These are phyloP conservation scores for Phocides pigmalion DNA, from an alignment of 1,140 invertebrate genomes.

Conservation along the genomic window DNA sequence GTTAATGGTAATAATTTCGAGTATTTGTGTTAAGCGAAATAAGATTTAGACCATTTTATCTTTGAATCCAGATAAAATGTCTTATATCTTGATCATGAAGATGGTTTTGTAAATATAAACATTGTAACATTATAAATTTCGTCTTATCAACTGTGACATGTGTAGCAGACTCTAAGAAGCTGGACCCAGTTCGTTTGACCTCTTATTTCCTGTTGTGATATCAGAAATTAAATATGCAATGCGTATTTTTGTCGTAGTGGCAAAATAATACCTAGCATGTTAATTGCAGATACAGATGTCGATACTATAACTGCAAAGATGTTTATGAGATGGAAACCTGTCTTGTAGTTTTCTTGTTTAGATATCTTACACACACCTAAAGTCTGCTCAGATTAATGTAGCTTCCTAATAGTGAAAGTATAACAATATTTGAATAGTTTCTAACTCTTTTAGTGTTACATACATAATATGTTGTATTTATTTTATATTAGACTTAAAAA, in stretches of 20 bases:
- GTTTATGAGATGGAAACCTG: too few relatives aligned
- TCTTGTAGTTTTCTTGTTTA: too few relatives aligned
- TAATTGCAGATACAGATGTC: background rate
- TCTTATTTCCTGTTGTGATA: conserved; percentile 14
- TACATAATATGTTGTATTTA: too few relatives aligned
- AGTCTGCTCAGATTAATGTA: too few relatives aligned
- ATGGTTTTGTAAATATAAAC: background rate
- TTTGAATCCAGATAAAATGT: background rate
- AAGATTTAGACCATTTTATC: background rate
- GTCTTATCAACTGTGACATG: conserved; percentile 20
- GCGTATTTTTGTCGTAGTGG: background rate
- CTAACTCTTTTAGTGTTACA: too few relatives aligned
- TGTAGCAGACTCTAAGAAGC: background rate
- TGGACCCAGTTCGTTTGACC: conserved; percentile 6
- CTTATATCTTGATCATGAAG: background rate
- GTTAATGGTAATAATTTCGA: background rate
- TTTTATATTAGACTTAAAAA: too few relatives aligned
- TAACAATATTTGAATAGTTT: too few relatives aligned
- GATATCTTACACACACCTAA: too few relatives aligned
- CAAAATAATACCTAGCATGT: background rate
- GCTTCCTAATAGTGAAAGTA: too few relatives aligned
- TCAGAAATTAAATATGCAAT: background rate
- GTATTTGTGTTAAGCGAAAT: background rate
- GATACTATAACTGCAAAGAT: too few relatives aligned
- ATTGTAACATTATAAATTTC: background rate